Evolutionary conservation across 2,113 vertebrate genomes (phyloP).

Genomic region (Atrichornis clamosus): DNA sequence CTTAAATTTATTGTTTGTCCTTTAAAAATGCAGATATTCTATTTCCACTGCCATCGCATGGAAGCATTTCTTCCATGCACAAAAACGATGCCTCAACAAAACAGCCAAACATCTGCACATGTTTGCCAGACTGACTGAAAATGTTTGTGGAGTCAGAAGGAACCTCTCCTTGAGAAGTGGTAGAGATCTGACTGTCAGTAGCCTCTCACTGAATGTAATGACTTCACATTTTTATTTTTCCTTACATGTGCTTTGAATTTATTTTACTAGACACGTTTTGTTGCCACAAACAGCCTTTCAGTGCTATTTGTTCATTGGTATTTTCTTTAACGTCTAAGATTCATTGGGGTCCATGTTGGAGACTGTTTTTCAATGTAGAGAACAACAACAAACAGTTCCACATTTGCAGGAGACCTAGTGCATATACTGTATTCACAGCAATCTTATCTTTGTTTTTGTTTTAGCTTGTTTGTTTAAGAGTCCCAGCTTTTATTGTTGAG

Average conservation of each 20-base stretch:
- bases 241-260: constrained; percentile 73
- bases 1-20: constrained; percentile 77
- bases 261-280: constrained; percentile 36
- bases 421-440: constrained; percentile 63
- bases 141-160: constrained; percentile 43
- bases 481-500: constrained; percentile 72
- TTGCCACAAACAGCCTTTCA: constrained; percentile 54
- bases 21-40: constrained; percentile 72
- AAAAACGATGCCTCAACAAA: constrained; percentile 56
- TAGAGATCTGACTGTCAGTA: constrained; percentile 57
- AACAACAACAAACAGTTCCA: constrained; percentile 60
- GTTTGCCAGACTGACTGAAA: constrained; percentile 65
- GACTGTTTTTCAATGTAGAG: constrained; percentile 42
- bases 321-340: constrained; percentile 62
- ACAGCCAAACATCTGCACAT: constrained; percentile 61
- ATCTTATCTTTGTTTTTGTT: constrained; percentile 29
- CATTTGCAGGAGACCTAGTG: constrained; percentile 63
- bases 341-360: constrained; percentile 60
- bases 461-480: constrained; percentile 6
- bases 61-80: constrained; percentile 65
- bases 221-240: constrained; percentile 45
- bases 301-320: constrained; percentile 54
- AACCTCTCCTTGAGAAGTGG: constrained; percentile 58
- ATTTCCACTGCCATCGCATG: constrained; percentile 52
- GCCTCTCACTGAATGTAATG: constrained; percentile 46